A percentile compares a stretch with the other conserved stretches of the same genome.
phyloP scores from a whole-genome alignment of 2,888 invertebrate species.

The Agriopis aurantiaria region DNA sequence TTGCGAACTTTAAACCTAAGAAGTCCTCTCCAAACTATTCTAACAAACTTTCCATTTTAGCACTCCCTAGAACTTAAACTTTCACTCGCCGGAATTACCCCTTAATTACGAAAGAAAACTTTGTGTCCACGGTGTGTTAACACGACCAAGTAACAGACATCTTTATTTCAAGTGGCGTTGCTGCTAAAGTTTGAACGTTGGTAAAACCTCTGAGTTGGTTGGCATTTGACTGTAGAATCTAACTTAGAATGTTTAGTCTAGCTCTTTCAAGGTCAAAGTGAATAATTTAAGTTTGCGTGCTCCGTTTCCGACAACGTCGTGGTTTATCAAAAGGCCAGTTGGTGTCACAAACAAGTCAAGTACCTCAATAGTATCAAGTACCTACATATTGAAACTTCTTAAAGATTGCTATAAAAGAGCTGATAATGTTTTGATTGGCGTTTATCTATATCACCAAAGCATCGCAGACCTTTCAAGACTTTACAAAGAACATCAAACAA shows the following conservation, averaged over 20 bases:
- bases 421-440: too few relatives aligned
- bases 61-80: constrained; percentile 21
- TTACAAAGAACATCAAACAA: too few relatives aligned
- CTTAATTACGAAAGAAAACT: constrained; percentile 27
- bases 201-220: neutral
- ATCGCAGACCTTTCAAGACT: too few relatives aligned
- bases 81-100: constrained; percentile 25
- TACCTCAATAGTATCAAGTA: too few relatives aligned
- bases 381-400: too few relatives aligned
- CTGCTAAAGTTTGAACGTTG: neutral
- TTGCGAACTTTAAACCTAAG: neutral
- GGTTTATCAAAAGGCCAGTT: too few relatives aligned
- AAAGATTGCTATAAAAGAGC: too few relatives aligned
- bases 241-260: neutral
- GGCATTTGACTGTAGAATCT: neutral
- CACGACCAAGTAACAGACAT: constrained; percentile 8
- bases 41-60: constrained; percentile 22
- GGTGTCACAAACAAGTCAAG: too few relatives aligned
- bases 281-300: too few relatives aligned
- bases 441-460: too few relatives aligned
- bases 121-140: constrained; percentile 17
- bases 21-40: constrained; percentile 2
- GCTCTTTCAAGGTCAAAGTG: too few relatives aligned
- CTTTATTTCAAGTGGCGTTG: constrained; percentile 3
- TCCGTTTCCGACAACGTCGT: too few relatives aligned